Evolutionary conservation across 2,113 vertebrate species (phyloP), one percentile per base, ranked within the genome.

Genomic region (Lamprotornis superbus): DNA sequence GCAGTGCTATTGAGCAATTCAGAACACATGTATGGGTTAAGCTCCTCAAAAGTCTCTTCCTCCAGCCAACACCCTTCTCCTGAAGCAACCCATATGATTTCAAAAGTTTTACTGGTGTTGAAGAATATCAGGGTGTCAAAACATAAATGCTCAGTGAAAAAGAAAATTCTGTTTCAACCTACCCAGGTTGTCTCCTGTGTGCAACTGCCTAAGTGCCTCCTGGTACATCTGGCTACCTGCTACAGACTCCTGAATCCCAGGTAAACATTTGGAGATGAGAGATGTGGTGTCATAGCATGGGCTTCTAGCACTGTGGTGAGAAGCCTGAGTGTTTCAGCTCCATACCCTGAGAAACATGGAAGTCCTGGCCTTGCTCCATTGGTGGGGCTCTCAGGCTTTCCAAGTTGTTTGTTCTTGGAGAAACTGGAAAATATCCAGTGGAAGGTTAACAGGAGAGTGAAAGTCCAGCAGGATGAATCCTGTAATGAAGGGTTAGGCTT

Each of bases 1-100:
- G 64, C 71, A 85, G 9, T n/a, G 50, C n/a, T 80, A 24, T 49
- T 85, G 90, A 87, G 70, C 40, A 84, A 84, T 87, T 73, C 74
- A 76, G 40, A 82, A 30, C 24, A 10, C 16, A 7, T 16, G 33
- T 44, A 65, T 11, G 53, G 57, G 65, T 78, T 69, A 94, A 92
- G 61, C 1, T 1, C 49, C 89, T 94, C 65, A 86, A 77, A 88
- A 88, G 37, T 17, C 68, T 8, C 23, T 80, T 83, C 25, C n/a
- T 81, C 25, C 56, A 86, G 35, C 18, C 64, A 83, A 42, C 31
- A 77, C 25, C 10, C 18, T 88, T 88, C 50, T 35, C 33, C 78
- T 82, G 35, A 90, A 73, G 60, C 59, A 90, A 76, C 46, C 33
- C 35, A 4, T 28, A n/a, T 33, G 46, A 79, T 65, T 83, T 87